These are phyloP conservation scores for Delphinus delphis DNA, from an alignment of 2,113 vertebrate genomes.

Conservation along the genomic window DNA sequence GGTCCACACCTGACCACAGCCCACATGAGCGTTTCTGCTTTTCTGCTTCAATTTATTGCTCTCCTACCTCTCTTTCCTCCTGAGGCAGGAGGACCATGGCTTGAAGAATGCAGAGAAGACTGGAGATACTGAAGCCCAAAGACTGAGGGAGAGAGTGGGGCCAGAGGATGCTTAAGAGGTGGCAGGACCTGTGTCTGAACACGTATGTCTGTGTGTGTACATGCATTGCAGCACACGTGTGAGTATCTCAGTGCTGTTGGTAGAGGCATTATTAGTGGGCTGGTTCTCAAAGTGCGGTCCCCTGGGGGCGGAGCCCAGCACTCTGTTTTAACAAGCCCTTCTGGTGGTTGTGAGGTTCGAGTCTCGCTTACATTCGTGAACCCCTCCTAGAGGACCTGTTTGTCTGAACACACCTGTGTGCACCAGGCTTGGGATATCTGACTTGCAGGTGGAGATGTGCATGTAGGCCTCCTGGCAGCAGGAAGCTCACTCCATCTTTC, in stretches of 20 bases:
- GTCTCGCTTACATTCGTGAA: neutral
- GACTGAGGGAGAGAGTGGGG: neutral
- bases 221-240: neutral
- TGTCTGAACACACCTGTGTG: neutral
- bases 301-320: no score
- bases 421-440: neutral
- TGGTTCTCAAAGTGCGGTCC: neutral
- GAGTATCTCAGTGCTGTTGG: neutral
- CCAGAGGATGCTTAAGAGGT: neutral
- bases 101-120: neutral
- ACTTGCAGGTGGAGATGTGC: constrained; percentile 39
- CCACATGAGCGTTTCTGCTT: neutral
- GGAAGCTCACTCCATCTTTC: neutral
- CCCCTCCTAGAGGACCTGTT: fast-evolving
- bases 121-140: neutral
- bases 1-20: neutral
- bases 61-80: neutral
- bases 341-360: no score
- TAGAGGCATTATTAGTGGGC: fast-evolving
- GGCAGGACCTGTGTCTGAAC: neutral
- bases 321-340: neutral
- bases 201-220: fast-evolving
- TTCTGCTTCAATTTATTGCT: neutral
- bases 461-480: neutral
- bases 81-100: neutral